These are phyloP conservation scores for Celastrina argiolus DNA, from an alignment of 2,888 invertebrate genomes.

Conservation along the genomic window DNA sequence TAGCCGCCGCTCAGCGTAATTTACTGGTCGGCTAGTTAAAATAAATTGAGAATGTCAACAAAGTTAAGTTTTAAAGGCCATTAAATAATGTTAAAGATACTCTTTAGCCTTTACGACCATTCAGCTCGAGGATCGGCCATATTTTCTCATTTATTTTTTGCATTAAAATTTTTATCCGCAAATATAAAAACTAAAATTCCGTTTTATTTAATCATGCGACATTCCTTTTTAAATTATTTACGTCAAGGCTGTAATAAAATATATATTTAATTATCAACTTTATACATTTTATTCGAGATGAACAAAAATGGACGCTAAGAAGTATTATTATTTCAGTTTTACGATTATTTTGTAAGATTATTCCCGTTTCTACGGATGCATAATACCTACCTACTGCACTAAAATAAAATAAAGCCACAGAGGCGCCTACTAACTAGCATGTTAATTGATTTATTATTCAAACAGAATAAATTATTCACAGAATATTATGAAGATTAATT, in stretches of 20 bases:
- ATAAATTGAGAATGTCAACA: not conserved
- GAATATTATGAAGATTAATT: not conserved
- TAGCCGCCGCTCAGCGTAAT: not conserved
- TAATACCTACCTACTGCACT: not conserved
- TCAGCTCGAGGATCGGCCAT: not conserved
- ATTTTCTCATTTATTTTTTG: conserved; percentile 6
- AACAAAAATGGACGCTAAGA: not conserved
- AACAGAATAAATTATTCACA: not conserved
- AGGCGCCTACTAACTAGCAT: not conserved
- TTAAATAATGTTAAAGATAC: not conserved
- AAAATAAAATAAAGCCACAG: not conserved
- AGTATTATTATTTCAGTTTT: not conserved
- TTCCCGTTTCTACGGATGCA: not conserved
- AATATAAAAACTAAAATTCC: conserved; percentile 14
- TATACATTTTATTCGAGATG: conserved; percentile 15
- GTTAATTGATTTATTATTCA: not conserved
- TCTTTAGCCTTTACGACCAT: not conserved
- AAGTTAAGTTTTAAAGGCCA: conserved; percentile 10
- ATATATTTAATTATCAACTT: conserved; percentile 12
- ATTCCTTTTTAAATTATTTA: conserved; percentile 17
- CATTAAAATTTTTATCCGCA: conserved; percentile 5
- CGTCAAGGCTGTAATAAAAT: conserved; percentile 15
- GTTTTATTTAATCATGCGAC: conserved; percentile 13
- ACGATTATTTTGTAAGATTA: not conserved
- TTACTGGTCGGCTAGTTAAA: not conserved